These are phyloP conservation scores for Macaria liturata DNA, from an alignment of 2,888 invertebrate genomes.

Conservation along the genomic window DNA sequence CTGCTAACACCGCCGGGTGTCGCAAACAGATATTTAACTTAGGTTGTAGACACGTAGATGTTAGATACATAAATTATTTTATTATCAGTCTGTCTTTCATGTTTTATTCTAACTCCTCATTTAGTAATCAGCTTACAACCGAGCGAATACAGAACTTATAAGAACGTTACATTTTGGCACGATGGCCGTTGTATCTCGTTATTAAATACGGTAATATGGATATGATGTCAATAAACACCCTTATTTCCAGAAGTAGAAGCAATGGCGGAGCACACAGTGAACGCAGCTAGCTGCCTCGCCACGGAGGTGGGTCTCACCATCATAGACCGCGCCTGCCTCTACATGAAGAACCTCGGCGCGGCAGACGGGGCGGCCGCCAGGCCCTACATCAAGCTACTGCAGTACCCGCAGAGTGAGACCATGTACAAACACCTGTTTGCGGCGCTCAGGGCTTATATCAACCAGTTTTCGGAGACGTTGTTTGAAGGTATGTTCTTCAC, in stretches of 20 bases:
- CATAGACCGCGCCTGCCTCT: conserved; percentile 93
- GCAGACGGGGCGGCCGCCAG: conserved; percentile 92
- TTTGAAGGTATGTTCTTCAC: conserved; percentile 86
- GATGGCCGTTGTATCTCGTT: too few species aligned
- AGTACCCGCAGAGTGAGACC: conserved; percentile 95
- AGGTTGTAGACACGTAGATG: too few species aligned
- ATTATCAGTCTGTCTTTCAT: too few species aligned
- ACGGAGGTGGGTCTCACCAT: conserved; percentile 95
- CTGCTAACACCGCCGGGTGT: too few species aligned
- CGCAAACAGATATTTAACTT: too few species aligned
- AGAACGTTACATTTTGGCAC: too few species aligned
- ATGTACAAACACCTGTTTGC: conserved; percentile 96
- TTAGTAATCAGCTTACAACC: too few species aligned
- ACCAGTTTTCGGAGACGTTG: conserved; percentile 92
- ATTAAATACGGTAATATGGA: too few species aligned
- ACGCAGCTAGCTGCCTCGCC: conserved; percentile 84
- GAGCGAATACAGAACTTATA: too few species aligned
- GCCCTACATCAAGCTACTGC: conserved; percentile 93
- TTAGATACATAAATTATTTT: too few species aligned
- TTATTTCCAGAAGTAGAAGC: conserved; percentile 62
- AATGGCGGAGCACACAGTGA: conserved; percentile 69
- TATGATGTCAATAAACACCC: too few species aligned
- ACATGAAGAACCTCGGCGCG: conserved; percentile 90
- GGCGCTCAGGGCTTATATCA: conserved; percentile 94
- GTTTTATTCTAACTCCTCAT: too few species aligned